Evolutionary conservation across 2,797 vertebrate genomes (phyloP), one percentile per base, ranked within the genome.

Genomic region (Aldrovandia affinis): DNA sequence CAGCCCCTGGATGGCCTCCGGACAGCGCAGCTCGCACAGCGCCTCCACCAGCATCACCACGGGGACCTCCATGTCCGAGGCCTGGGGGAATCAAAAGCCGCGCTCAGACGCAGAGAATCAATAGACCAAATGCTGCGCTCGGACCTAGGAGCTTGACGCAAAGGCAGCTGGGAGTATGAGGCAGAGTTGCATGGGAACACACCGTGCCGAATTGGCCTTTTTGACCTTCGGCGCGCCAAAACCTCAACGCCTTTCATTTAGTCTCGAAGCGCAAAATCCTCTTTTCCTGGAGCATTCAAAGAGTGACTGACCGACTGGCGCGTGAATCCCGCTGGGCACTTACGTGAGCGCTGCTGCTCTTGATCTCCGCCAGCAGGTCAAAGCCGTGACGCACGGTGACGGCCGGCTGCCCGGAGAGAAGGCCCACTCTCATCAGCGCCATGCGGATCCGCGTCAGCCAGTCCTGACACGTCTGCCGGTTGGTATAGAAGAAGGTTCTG

Each of bases 401-500:
- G 0, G 98, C 98, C 3, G 98, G 98, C 70, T 99, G 98, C n/a
- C 98, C 98, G 7, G 98, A 98, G 84, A 99, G 94, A 88, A 99
- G 93, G 0, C 98, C 98, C 22, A 99, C 98, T 33, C 98, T 95
- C 98, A 99, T 99, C 88, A 99, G 95, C 8, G 98, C 98, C 86
- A 99, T 95, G 63, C 98, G 96, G 83, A 99, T 98, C 78, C 98
- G 95, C 0, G 98, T 99, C 84, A 99, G 93, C 98, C 98, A 99
- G 88, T 99, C 98, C 83, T 99, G 98, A 87, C 98, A 99, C 0
- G 98, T 99, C 92, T 99, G 98, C 12, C 98, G 97, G 88, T 99
- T 99, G 2, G 98, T 99, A 83, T 98, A 98, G 87, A 99, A 99
- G 91, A 99, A 99, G 0, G 98, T 99, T 87, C 97, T 96, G 88